Percentiles rank a stretch among this genome's conserved stretches.
These are phyloP conservation scores for Alouatta palliata DNA, from an alignment of 2,113 vertebrate species.

Conservation along the genomic window DNA sequence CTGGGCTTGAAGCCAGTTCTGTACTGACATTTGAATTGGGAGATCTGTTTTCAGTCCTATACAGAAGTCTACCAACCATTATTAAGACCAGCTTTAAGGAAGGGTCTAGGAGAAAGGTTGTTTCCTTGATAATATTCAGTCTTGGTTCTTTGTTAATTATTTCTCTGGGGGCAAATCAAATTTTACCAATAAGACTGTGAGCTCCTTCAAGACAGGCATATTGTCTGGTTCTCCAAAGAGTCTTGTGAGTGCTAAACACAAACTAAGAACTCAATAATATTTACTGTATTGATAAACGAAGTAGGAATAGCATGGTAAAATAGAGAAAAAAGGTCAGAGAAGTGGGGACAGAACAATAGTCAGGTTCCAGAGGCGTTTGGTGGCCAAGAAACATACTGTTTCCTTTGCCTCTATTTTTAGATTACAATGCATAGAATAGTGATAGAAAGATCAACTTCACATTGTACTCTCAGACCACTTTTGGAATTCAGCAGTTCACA, in stretches of 20 bases:
- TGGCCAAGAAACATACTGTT: background rate
- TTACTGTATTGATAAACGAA: background rate
- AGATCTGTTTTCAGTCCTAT: constrained; percentile 69
- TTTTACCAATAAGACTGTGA: constrained; percentile 21
- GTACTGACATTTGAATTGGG: constrained; percentile 29
- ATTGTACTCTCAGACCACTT: background rate
- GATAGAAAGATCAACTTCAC: background rate
- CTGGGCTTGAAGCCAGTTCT: constrained; percentile 66
- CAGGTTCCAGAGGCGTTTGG: background rate
- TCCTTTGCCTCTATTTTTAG: background rate
- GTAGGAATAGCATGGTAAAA: background rate
- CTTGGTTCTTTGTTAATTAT: background rate
- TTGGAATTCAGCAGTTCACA: background rate
- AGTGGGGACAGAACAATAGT: too few relatives aligned
- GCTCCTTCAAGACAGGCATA: constrained; percentile 30
- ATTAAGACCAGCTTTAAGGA: background rate
- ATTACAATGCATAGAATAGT: background rate
- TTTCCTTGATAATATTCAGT: background rate
- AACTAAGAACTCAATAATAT: background rate
- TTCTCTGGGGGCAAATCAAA: background rate
- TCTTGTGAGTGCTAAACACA: background rate
- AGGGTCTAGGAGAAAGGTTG: background rate
- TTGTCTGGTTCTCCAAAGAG: background rate
- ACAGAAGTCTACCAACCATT: constrained; percentile 49
- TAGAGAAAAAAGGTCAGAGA: background rate